A percentile compares a stretch with the other conserved stretches of the same genome.
phyloP scores from a whole-genome alignment of 2,113 vertebrate species.

The Tinamus guttatus region DNA sequence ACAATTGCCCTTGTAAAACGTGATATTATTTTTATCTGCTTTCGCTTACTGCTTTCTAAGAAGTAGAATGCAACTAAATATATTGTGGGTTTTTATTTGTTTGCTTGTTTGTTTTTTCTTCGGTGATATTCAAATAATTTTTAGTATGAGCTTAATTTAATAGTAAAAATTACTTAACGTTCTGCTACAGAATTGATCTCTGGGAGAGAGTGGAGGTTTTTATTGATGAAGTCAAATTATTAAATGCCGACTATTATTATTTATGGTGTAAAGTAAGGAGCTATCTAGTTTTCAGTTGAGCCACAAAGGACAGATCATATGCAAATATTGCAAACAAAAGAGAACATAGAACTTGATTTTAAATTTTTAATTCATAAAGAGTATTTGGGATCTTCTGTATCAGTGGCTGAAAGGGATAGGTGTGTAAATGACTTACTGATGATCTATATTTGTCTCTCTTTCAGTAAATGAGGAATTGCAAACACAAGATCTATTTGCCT shows the following conservation, averaged over 20 bases:
- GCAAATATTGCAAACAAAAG: neutral
- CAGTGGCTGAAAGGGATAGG: neutral
- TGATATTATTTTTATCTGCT: neutral
- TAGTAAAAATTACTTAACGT: neutral
- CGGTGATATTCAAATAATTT: neutral
- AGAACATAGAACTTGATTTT: neutral
- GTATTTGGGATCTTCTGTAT: neutral
- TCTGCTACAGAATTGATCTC: neutral
- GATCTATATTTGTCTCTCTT: constrained; percentile 38
- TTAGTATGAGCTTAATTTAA: neutral
- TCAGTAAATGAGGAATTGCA: neutral
- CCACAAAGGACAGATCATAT: neutral
- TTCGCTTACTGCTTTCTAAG: neutral
- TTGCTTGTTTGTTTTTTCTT: neutral
- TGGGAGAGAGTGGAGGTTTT: neutral
- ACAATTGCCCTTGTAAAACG: neutral
- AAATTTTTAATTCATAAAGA: neutral
- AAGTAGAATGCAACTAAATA: neutral
- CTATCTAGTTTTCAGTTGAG: neutral
- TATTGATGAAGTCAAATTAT: neutral
- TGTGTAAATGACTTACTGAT: neutral
- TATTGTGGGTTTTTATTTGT: neutral
- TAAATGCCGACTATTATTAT: neutral
- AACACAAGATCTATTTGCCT: neutral
- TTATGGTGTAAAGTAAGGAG: neutral